A percentile compares a stretch with the other conserved stretches of the same genome.
Conservation (phyloP, 2,888 invertebrate species). For the Euzophera pinguis region DNA sequence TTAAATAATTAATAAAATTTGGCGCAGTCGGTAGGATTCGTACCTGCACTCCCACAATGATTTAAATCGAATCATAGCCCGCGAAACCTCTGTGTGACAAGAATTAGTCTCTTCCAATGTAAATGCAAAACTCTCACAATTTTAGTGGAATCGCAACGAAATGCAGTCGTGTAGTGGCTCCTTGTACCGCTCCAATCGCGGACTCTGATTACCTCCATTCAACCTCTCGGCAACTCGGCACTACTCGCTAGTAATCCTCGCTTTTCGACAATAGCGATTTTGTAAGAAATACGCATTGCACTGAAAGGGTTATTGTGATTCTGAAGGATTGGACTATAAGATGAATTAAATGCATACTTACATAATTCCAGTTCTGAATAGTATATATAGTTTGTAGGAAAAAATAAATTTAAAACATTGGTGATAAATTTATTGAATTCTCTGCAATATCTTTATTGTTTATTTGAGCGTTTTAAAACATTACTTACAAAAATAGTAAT, state of each 20-base stretch:
- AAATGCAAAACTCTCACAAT: neutral
- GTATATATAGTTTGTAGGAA: no score
- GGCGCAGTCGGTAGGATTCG: no score
- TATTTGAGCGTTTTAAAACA: no score
- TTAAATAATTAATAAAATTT: no score
- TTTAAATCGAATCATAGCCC: no score
- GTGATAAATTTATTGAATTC: no score
- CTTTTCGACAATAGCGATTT: slow-evolving; percentile 21
- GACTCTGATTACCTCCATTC: slow-evolving; percentile 51
- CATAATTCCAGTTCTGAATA: neutral
- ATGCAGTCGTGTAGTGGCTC: neutral
- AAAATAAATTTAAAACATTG: no score
- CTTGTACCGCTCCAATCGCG: slow-evolving; percentile 23
- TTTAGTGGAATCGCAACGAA: neutral
- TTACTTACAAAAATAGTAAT: no score
- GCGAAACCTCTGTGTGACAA: no score
- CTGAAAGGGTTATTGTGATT: neutral
- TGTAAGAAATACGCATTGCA: neutral
- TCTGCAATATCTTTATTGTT: no score
- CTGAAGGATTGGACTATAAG: neutral
- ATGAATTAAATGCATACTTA: neutral
- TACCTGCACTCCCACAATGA: no score
- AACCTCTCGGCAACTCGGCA: slow-evolving; percentile 26
- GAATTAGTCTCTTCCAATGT: no score
- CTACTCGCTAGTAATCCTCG: slow-evolving; percentile 25